Conservation (phyloP, 2,888 invertebrate genomes). For the Orchesellides sinensis region DNA sequence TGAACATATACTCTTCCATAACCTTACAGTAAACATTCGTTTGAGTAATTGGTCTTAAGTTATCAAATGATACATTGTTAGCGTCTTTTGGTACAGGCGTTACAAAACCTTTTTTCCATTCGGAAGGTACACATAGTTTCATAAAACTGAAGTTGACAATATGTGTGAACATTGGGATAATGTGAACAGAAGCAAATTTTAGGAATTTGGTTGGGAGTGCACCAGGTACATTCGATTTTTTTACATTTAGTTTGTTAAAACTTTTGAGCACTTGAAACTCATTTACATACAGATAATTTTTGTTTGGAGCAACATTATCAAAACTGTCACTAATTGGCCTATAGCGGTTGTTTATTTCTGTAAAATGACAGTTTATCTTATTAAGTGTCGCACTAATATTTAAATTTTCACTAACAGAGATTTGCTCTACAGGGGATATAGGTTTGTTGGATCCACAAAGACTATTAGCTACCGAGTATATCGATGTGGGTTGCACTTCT, state of each 20-base stretch:
- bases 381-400: neutral
- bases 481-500: neutral
- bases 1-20: slow-evolving; percentile 18
- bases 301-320: neutral
- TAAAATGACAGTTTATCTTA: slow-evolving; percentile 24
- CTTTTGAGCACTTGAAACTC: slow-evolving; percentile 7
- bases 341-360: slow-evolving; percentile 34
- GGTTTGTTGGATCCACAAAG: neutral
- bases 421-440: neutral
- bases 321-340: neutral
- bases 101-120: slow-evolving; percentile 34
- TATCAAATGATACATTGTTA: neutral
- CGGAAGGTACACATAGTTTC: neutral
- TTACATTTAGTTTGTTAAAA: slow-evolving; percentile 1
- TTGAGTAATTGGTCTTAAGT: slow-evolving; percentile 20
- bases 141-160: slow-evolving; percentile 10
- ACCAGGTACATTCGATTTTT: slow-evolving; percentile 34
- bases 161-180: slow-evolving; percentile 22
- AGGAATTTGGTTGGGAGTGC: slow-evolving; percentile 4
- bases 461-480: slow-evolving; percentile 1
- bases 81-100: slow-evolving; percentile 18
- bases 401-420: neutral
- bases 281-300: slow-evolving; percentile 15
- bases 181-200: slow-evolving; percentile 30
- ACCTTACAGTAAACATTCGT: slow-evolving; percentile 21